Percentiles rank a stretch among this genome's conserved stretches.
Conservation (phyloP, 2,113 vertebrate species). For the Rhinoptilus africanus region DNA sequence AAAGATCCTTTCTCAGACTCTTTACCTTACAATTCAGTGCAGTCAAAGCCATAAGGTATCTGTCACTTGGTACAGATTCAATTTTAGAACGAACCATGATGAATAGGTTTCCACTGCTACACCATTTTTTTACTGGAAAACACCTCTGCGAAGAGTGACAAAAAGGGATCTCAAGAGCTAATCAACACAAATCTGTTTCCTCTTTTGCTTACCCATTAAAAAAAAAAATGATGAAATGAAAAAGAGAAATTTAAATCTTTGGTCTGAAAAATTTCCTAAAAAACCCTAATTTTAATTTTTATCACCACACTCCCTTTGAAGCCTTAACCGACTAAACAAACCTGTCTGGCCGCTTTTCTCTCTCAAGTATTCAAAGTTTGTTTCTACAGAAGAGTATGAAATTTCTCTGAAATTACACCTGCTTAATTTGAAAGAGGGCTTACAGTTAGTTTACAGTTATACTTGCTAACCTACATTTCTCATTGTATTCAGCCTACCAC, state of each 20-base stretch:
- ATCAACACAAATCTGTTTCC: background rate
- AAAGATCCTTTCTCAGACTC: too few species aligned
- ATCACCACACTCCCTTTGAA: background rate
- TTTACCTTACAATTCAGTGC: background rate
- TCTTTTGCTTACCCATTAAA: background rate
- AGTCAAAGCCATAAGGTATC: background rate
- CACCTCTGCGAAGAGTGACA: background rate
- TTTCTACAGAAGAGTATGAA: background rate
- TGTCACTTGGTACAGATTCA: background rate
- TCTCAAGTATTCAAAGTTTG: background rate
- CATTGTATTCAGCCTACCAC: background rate
- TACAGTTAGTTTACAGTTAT: background rate
- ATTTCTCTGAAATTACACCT: background rate
- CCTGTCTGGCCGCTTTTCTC: background rate
- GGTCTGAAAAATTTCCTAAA: background rate
- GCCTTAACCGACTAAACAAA: background rate
- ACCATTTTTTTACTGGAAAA: background rate
- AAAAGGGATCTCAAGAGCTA: background rate
- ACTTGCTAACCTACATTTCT: background rate
- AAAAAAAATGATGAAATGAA: rapidly evolving
- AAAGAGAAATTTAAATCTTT: background rate
- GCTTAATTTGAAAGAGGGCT: background rate
- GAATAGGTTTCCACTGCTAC: background rate
- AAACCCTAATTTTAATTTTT: background rate
- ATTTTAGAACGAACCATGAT: background rate